Base-by-base conservation (phyloP, 2,888 invertebrate genomes). In the Idaea aversata region DNA sequence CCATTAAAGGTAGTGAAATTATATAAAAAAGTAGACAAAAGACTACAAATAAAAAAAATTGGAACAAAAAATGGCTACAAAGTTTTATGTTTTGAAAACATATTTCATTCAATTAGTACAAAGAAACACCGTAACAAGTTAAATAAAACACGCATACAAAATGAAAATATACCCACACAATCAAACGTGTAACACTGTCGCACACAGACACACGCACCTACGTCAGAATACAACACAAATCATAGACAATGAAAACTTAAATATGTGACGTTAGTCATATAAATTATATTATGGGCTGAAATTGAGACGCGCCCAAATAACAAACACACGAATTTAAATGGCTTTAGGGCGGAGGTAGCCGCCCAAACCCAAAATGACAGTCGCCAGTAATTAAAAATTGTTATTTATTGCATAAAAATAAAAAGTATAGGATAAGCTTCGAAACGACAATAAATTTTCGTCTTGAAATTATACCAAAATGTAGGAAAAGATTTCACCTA, bases 231-330 rank as follows among this genome's bases (percentile, higher is more conserved):
- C 47, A 47, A 47, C 47, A 47, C 13, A 47, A 36, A 36, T 13
- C 71, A 83, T 86, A 87, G 81, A 86, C 84, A 88, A 83, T 86
- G 79, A 83, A 88, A 90, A 90, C 86, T 85, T 86, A 88, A 88
- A 47, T n/a, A n/a, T 47, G 47, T 47, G 47, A 47, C 47, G 36
- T 36, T 36, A 36, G 36, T 36, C 47, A 13, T 38, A 25, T 10
- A 68, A 66, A 61, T 65, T 62, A 70, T 61, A 74, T 65, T 61
- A 47, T 13, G 47, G 47, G 47, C 47, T 47, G 47, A 47, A 47
- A 47, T 10, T 36, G 10, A 47, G 47, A 47, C 61, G 59, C 63
- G 60, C 15, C 59, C 63, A 64, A 68, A 68, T 61, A 65, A 68
- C 69, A 62, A 72, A 65, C 66, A 25, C 25, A 25, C 25, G 25